phyloP scores from a whole-genome alignment of 1,140 invertebrate species.

The Eciton burchellii region DNA sequence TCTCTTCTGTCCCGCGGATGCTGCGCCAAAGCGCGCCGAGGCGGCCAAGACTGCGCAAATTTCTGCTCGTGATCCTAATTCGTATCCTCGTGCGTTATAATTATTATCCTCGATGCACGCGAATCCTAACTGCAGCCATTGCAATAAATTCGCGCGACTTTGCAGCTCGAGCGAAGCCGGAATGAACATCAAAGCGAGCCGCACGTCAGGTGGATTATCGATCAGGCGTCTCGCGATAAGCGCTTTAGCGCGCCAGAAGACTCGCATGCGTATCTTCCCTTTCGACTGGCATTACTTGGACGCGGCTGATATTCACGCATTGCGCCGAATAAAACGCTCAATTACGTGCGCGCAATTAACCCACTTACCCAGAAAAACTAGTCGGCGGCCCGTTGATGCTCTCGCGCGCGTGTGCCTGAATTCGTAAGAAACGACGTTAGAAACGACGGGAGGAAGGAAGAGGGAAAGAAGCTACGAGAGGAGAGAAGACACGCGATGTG shows the following conservation, averaged over 20 bases:
- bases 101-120: not conserved
- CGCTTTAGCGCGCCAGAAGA: conserved; percentile 25
- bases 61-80: not conserved
- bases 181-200: not conserved
- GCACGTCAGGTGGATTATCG: conserved; percentile 55
- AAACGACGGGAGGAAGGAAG: conserved; percentile 8
- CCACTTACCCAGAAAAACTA: conserved; percentile 77
- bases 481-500: not conserved
- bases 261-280: conserved; percentile 69
- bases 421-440: conserved; percentile 34
- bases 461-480: not conserved
- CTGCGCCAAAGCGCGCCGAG: not conserved
- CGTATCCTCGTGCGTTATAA: not conserved
- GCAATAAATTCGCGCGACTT: not conserved
- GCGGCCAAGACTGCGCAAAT: not conserved
- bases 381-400: conserved; percentile 70
- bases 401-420: not conserved
- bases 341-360: conserved; percentile 78
- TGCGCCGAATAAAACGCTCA: conserved; percentile 47
- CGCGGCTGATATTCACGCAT: conserved; percentile 72
- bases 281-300: conserved; percentile 62
- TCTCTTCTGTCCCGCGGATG: not conserved
- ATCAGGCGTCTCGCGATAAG: conserved; percentile 62
- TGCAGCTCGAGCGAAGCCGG: not conserved
- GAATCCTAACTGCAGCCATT: not conserved